phyloP scores from a whole-genome alignment of 2,113 vertebrate genomes.

The Balaeniceps rex region DNA sequence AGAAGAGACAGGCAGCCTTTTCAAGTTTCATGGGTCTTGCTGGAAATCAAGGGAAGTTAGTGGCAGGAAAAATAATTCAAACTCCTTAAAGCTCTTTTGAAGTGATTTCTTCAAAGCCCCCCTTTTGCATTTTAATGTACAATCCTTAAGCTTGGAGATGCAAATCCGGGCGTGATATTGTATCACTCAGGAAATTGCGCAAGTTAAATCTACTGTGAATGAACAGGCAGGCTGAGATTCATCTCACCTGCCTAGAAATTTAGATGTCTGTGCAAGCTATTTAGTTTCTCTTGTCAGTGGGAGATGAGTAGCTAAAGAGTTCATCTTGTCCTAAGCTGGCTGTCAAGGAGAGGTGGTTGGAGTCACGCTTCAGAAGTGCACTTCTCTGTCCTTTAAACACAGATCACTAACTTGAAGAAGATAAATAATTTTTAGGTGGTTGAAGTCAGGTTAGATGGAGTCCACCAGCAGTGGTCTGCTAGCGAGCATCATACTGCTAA shows the following conservation, averaged over 20 bases:
- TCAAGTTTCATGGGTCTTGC: constrained; percentile 24
- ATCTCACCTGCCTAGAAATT: background rate
- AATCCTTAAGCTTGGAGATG: background rate
- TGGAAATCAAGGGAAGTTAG: constrained; percentile 38
- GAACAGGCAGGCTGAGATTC: background rate
- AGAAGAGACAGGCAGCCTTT: constrained; percentile 15
- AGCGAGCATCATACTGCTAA: background rate
- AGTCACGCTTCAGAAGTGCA: background rate
- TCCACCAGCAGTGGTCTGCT: background rate
- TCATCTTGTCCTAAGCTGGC: background rate
- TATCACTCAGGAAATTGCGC: background rate
- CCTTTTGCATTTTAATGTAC: background rate
- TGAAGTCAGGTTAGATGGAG: background rate
- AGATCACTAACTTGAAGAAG: background rate
- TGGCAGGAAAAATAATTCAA: constrained; percentile 22
- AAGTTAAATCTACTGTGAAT: constrained; percentile 1
- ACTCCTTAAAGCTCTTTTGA: constrained; percentile 36
- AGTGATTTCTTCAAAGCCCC: constrained; percentile 11
- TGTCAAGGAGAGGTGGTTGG: background rate
- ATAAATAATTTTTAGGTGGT: background rate
- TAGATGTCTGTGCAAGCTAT: background rate
- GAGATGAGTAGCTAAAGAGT: background rate
- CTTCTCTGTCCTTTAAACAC: background rate
- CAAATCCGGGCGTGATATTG: background rate
- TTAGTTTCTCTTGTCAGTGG: background rate